A percentile compares a stretch with the other conserved stretches of the same genome.
phyloP scores from a whole-genome alignment of 2,113 vertebrate genomes.

The Falco punctatus region DNA sequence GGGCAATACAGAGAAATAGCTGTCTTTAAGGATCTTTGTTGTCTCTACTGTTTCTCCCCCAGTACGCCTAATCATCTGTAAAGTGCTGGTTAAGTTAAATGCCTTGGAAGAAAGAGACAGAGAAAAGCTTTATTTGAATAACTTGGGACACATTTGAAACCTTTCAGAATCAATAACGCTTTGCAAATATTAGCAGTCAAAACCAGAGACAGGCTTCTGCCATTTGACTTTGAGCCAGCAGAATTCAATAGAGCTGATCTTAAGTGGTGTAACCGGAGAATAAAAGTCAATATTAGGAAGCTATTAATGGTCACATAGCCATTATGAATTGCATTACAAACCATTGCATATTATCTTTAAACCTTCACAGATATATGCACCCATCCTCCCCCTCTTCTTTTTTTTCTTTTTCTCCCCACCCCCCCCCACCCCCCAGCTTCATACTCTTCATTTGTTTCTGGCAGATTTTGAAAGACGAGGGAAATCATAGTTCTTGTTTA shows the following conservation, averaged over 20 bases:
- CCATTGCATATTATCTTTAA: neutral
- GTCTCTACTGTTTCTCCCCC: neutral
- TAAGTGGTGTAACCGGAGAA: neutral
- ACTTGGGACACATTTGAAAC: neutral
- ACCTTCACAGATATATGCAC: neutral
- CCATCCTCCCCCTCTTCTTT: neutral
- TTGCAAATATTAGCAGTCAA: slow-evolving; percentile 6
- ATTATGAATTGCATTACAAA: neutral
- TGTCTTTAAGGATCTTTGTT: neutral
- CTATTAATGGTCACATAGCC: neutral
- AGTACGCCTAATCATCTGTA: neutral
- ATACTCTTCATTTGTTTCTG: neutral
- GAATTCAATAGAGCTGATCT: neutral
- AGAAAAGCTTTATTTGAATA: neutral
- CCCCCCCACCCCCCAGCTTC: too few relatives aligned
- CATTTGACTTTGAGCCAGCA: neutral
- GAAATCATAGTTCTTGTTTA: neutral
- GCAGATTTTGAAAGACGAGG: neutral
- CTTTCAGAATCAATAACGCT: neutral
- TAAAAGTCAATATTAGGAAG: neutral
- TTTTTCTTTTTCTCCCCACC: too few relatives aligned
- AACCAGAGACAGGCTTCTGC: neutral
- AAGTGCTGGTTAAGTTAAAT: neutral
- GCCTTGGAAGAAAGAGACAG: neutral
- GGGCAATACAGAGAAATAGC: neutral